A percentile compares a stretch with the other conserved stretches of the same genome.
Conservation (phyloP, 2,113 vertebrate species). For the Neofelis nebulosa region DNA sequence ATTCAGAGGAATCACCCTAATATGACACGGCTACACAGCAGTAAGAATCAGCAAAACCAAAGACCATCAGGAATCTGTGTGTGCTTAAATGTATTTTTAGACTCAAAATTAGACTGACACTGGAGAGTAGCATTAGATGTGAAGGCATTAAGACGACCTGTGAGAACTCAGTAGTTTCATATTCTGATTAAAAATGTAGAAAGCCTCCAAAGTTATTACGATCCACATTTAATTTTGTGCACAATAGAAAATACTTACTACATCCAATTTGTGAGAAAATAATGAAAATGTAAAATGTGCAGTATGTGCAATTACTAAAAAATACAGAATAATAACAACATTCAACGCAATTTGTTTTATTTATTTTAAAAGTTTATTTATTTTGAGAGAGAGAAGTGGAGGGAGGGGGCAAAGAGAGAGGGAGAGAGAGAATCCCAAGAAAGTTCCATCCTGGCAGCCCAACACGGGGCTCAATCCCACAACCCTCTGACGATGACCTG, state of each 20-base stretch:
- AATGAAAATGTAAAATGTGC: not conserved
- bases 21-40: fast-evolving
- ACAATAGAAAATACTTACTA: not conserved
- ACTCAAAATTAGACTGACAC: not conserved
- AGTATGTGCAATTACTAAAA: not conserved
- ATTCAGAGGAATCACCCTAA: too few relatives aligned
- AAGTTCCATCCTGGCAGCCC: too few relatives aligned
- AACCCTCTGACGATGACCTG: too few relatives aligned
- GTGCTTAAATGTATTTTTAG: not conserved
- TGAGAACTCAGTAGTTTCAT: not conserved
- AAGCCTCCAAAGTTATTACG: not conserved
- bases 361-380: too few relatives aligned
- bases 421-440: too few relatives aligned
- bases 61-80: not conserved
- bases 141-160: not conserved
- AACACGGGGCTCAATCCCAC: too few relatives aligned
- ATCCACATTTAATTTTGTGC: not conserved
- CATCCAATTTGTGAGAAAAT: not conserved
- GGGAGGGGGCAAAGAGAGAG: too few relatives aligned
- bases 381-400: too few relatives aligned
- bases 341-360: not conserved
- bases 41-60: not conserved
- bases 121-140: too few relatives aligned
- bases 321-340: not conserved
- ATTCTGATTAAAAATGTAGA: not conserved